Base-by-base conservation (phyloP, 2,888 invertebrate genomes). In the Chrysodeixis includens region DNA sequence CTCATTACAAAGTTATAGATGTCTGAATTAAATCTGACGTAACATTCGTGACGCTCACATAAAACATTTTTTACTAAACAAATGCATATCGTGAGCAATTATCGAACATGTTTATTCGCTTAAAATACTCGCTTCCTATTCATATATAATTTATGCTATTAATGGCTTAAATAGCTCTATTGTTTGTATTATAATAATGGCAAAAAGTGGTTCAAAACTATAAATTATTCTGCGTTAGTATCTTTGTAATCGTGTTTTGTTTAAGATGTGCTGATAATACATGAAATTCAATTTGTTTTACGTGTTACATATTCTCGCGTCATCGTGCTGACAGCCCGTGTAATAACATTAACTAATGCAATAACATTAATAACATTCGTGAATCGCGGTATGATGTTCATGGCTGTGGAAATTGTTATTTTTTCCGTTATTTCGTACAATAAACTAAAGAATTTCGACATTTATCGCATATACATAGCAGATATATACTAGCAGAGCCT, bases 241-340 rank as follows among this genome's bases (percentile, higher is more conserved):
- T 12, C 56, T 35, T 32, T 62, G 30, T 66, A 63, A 72, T 75
- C 65, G 8, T 60, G 55, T 63, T 40, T 65, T 46, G 65, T 61
- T 53, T 62, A 18, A 76, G 80, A 78, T 82, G 58, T 66, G 52
- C 55, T 82, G 75, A 72, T 66, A 59, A 62, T 56, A 69, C 57
- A 69, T 63, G 63, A 64, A 71, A 72, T 73, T 72, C 71, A 79
- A 76, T 78, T 80, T 76, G 62, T 69, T 67, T 44, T 56, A 22
- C 49, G 16, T 63, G 67, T 52, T 60, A 61, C 52, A 62, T 52
- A 63, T 56, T 51, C 57, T 49, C 44, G 67, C 60, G 44, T 69
- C 35, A 46, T 30, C 30, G 46, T 52, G 62, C 70, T 79, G 79
- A 78, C 78, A 74, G 74, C 56, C 74, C 76, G 75, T 81, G 74